Base-by-base conservation (phyloP, 1,140 invertebrate genomes). In the Eupristina koningsbergeri region DNA sequence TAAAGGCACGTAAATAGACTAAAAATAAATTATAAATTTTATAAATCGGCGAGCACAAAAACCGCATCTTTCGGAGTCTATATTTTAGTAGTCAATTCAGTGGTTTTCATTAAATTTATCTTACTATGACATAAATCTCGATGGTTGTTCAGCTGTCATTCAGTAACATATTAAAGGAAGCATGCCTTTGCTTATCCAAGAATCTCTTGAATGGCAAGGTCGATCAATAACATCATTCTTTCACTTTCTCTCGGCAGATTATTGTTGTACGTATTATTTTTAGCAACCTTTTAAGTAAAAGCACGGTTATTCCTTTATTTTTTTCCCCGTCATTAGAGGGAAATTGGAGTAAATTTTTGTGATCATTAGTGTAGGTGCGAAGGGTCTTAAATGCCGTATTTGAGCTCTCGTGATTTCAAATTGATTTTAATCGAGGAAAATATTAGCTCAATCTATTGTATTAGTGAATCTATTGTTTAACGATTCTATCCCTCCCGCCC, bases 191-290 rank as follows among this genome's bases (percentile, higher is more conserved):
- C 36, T 71, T 36, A 41, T 41, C 36, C 8, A 71, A 36, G 26
- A 31, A 34, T 6, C 17, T 58, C 75, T 15, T 84, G 82, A 84
- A 84, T 84, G 64, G 50, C 76, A 84, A 74, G 76, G 53, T 84
- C 82, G 82, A 84, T 84, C 82, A 71, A 79, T 84, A 84, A 78
- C 58, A 39, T 47, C 15, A 34, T 79, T 69, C 31, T 69, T 26
- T 74, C 50, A 41, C 61, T 64, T 47, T 63, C 34, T 31, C 29
- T 17, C 31, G 61, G 15, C 61, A 19, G 26, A 17, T 31, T 75
- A 34, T 61, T 26, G n/a, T 36, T 74, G 3, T 41, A 22, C 0
- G 26, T 31, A 11, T 81, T 81, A 61, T 81, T 74, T 73, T 19
- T 81, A 58, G 26, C 29, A 50, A 45, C 17, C 31, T 36, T 36